phyloP scores from a whole-genome alignment of 1,140 invertebrate genomes.

The Bombus vancouverensis region DNA sequence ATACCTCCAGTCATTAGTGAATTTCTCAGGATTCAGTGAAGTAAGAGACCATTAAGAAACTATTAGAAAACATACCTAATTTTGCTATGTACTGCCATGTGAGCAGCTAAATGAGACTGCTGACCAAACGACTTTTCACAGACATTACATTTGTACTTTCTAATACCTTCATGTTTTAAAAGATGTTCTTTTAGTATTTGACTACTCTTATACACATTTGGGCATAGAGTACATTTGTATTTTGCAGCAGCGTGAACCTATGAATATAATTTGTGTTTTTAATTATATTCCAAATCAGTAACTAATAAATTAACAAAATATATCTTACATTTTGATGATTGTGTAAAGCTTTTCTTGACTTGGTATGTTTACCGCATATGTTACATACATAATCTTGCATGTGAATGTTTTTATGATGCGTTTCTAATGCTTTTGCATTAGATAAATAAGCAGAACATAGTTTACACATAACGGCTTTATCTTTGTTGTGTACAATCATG shows the following conservation, averaged over 20 bases:
- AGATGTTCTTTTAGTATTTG: conserved; percentile 75
- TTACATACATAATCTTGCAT: conserved; percentile 68
- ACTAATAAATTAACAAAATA: conserved; percentile 4
- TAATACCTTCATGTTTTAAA: conserved; percentile 74
- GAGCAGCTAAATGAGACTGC: conserved; percentile 73
- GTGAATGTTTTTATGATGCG: conserved; percentile 67
- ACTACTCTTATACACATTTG: conserved; percentile 72
- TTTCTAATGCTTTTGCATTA: conserved; percentile 61
- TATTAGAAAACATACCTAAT: conserved; percentile 58
- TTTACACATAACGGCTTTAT: conserved; percentile 69
- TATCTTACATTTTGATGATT: conserved; percentile 73
- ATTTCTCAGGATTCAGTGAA: neutral
- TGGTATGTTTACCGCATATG: conserved; percentile 66
- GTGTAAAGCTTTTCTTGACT: conserved; percentile 71
- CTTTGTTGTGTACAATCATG: conserved; percentile 70
- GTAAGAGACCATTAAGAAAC: neutral
- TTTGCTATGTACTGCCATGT: conserved; percentile 72
- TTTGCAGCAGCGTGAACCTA: conserved; percentile 72
- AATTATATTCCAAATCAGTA: neutral
- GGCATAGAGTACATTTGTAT: conserved; percentile 70
- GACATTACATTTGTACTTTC: conserved; percentile 72
- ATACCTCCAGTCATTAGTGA: neutral
- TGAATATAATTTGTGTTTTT: neutral
- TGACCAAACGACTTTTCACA: conserved; percentile 72
- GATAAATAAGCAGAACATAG: conserved; percentile 70